Conservation (phyloP, 2,113 vertebrate species). For the Amphilophus citrinellus region DNA sequence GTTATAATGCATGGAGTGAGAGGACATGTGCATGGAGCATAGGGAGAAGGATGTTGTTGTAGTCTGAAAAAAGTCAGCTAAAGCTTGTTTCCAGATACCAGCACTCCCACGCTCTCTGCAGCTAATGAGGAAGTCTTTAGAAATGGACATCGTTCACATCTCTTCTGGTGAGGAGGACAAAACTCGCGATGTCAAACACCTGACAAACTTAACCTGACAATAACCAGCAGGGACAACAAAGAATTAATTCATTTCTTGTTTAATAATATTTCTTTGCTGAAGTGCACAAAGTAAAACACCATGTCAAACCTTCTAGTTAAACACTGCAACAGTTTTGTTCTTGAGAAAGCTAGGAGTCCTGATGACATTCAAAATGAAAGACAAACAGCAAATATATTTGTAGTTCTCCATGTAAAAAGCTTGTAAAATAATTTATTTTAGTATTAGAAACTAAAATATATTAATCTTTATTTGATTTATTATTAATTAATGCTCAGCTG, state of each 20-base stretch:
- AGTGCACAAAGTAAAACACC: slow-evolving; percentile 2
- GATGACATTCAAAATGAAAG: slow-evolving; percentile 6
- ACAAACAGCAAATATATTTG: not conserved
- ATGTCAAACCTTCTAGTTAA: slow-evolving; percentile 30
- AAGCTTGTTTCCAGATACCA: slow-evolving; percentile 79
- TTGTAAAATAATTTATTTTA: not conserved
- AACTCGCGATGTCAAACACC: slow-evolving; percentile 36
- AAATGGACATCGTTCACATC: slow-evolving; percentile 70
- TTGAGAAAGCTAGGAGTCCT: not conserved
- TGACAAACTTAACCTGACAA: slow-evolving; percentile 31
- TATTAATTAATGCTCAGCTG: not conserved
- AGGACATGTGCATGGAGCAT: slow-evolving; percentile 68
- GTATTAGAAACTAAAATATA: not conserved
- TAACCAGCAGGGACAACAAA: slow-evolving; percentile 13
- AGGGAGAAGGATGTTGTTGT: slow-evolving; percentile 74
- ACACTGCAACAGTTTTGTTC: not conserved
- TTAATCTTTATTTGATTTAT: not conserved
- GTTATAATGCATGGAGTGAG: slow-evolving; percentile 74
- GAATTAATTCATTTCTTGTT: slow-evolving; percentile 14
- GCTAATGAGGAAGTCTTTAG: slow-evolving; percentile 73
- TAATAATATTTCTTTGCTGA: slow-evolving; percentile 32
- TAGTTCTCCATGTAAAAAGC: not conserved
- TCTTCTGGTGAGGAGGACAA: slow-evolving; percentile 60
- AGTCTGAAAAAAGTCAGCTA: slow-evolving; percentile 69
- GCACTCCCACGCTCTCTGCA: slow-evolving; percentile 76